Base-by-base conservation (phyloP, 2,113 vertebrate species). In the Charina bottae region DNA sequence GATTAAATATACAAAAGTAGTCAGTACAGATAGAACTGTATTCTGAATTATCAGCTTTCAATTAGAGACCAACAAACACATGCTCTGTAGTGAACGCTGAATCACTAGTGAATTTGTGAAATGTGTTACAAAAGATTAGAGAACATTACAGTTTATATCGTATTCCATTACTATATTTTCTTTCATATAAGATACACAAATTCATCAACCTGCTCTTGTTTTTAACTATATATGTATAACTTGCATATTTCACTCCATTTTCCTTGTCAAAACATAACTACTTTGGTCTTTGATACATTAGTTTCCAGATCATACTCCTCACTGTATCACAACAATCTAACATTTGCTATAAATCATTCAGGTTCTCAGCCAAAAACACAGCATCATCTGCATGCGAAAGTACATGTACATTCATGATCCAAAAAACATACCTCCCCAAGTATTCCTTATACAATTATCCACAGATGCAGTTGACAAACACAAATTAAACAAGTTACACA, bases 1-100 rank as follows among this genome's bases (percentile, higher is more conserved):
- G 88, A 91, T 92, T 91, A 93, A 92, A 93, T 90, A 37, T 72
- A 92, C 92, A 84, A 93, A 89, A 55, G 85, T 89, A 19, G 94
- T 85, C 68, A 53, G 21, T 86, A 55, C 23, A 64, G 55, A 26
- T 53, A 4, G 64, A 88, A 60, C 11, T 10, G 6, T 7, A 13
- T 85, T 15, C 26, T 83, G 24, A 13, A 56, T 33, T 86, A 55
- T 56, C 6, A 24, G 5, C 78, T 53, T n/a, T 49, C 28, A 59
- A 83, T 54, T 33, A 83, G 13, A 86, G 46, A 17, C 46, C 64
- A 78, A 15, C 23, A 89, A 88, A 54, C 2, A 53, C 2, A 7
- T 24, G 19, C 21, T 78, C 24, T 58, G 4, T 17, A 17, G 24
- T 9, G 15, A 72, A 17, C 1, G 28, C 21, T 42, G 8, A 55